A percentile compares a stretch with the other conserved stretches of the same genome.
Conservation (phyloP, 2,797 vertebrate species). For the Spheniscus humboldti region DNA sequence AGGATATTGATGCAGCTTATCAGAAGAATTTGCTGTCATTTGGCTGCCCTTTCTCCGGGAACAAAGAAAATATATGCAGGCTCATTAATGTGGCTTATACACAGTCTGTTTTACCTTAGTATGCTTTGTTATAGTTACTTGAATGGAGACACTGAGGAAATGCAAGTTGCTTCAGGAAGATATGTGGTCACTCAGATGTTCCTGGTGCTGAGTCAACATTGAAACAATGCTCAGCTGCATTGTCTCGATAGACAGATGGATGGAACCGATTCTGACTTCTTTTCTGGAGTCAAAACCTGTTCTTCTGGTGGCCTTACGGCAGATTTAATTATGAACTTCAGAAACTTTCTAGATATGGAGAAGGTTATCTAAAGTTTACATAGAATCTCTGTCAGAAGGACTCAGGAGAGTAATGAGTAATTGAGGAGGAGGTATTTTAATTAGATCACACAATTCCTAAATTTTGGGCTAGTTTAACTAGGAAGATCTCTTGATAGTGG, state of each 20-base stretch:
- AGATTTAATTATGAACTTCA: background rate
- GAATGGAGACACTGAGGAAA: background rate
- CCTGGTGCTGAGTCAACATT: background rate
- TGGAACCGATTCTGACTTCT: background rate
- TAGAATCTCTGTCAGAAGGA: background rate
- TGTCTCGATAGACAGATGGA: background rate
- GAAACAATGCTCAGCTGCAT: background rate
- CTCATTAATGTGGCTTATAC: background rate
- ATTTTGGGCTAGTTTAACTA: background rate
- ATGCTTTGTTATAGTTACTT: background rate
- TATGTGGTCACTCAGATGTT: accelerated
- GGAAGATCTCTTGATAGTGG: background rate
- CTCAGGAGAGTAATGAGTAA: background rate
- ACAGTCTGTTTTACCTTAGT: background rate
- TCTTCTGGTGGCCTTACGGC: background rate
- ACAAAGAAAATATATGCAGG: background rate
- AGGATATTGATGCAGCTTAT: background rate
- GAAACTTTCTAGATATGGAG: background rate
- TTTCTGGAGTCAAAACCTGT: background rate
- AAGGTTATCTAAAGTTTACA: background rate
- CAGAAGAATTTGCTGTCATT: background rate
- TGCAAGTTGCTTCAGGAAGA: background rate
- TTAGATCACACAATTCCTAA: background rate
- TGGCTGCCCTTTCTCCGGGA: background rate
- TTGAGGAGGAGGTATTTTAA: background rate